Evolutionary conservation across 2,113 vertebrate species (phyloP).

Genomic region (Lathamus discolor): DNA sequence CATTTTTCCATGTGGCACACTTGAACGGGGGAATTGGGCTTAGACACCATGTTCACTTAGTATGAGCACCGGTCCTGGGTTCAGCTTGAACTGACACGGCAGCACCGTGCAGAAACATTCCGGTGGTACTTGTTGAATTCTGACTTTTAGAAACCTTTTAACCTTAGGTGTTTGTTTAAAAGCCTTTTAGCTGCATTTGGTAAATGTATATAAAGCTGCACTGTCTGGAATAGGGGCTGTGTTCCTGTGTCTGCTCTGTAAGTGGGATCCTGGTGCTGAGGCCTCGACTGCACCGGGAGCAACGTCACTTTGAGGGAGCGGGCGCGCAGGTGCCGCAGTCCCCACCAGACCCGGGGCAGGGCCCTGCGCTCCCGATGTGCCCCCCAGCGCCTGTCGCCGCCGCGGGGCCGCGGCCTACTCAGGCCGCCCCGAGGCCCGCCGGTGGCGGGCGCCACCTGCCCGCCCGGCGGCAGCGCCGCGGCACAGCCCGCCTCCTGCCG

Average conservation of each 20-base stretch:
- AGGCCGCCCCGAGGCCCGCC: neutral
- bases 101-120: neutral
- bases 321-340: neutral
- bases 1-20: fast-evolving
- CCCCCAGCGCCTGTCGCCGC: neutral
- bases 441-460: neutral
- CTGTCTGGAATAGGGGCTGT: fast-evolving
- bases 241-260: fast-evolving
- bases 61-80: neutral
- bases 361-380: neutral
- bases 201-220: fast-evolving
- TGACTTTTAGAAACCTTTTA: neutral
- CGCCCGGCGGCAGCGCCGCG: too few relatives aligned
- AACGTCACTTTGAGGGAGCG: neutral
- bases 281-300: neutral
- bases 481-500: neutral
- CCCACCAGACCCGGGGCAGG: neutral
- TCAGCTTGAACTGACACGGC: neutral
- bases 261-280: fast-evolving
- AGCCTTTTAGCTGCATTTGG: fast-evolving
- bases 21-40: fast-evolving
- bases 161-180: fast-evolving
- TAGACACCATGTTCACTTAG: neutral
- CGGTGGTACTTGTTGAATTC: fast-evolving
- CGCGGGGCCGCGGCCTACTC: too few relatives aligned